Percentiles rank a stretch among this genome's conserved stretches.
phyloP scores from a whole-genome alignment of 2,888 invertebrate genomes.

The Chironomus riparius region DNA sequence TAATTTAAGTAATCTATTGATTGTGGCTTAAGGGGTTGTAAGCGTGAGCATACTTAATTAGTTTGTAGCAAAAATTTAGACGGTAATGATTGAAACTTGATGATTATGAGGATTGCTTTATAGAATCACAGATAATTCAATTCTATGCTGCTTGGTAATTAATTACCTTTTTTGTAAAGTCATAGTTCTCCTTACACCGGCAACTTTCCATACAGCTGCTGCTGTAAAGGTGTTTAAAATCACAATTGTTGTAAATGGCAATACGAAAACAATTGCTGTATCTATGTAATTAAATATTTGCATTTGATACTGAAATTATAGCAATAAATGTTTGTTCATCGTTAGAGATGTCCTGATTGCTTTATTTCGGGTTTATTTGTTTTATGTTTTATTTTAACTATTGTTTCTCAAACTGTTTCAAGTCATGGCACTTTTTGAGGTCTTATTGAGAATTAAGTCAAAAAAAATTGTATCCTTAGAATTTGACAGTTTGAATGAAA shows the following conservation, averaged over 20 bases:
- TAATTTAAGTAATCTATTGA: too few species aligned
- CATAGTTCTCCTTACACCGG: slow-evolving; percentile 42
- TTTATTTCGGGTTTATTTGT: too few species aligned
- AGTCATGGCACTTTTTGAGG: too few species aligned
- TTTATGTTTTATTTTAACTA: not conserved
- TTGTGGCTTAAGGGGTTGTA: too few species aligned
- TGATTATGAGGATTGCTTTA: not conserved
- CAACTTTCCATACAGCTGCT: slow-evolving; percentile 55
- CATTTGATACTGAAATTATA: slow-evolving; percentile 44
- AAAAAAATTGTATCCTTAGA: too few species aligned
- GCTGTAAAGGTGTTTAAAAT: slow-evolving; percentile 63
- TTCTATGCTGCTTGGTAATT: not conserved
- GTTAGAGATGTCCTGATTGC: not conserved
- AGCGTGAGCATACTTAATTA: too few species aligned
- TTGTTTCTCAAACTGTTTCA: not conserved
- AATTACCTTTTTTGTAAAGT: slow-evolving; percentile 38
- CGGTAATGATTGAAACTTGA: too few species aligned
- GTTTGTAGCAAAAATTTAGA: too few species aligned
- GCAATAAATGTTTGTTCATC: not conserved
- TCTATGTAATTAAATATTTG: slow-evolving; percentile 60
- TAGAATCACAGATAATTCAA: not conserved
- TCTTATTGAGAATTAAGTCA: too few species aligned
- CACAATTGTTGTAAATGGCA: slow-evolving; percentile 62
- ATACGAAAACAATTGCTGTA: slow-evolving; percentile 59
- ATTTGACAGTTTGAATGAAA: too few species aligned